Evolutionary conservation across 2,113 vertebrate species (phyloP), one percentile per base, ranked within the genome.

Genomic region (Antidorcas marsupialis): DNA sequence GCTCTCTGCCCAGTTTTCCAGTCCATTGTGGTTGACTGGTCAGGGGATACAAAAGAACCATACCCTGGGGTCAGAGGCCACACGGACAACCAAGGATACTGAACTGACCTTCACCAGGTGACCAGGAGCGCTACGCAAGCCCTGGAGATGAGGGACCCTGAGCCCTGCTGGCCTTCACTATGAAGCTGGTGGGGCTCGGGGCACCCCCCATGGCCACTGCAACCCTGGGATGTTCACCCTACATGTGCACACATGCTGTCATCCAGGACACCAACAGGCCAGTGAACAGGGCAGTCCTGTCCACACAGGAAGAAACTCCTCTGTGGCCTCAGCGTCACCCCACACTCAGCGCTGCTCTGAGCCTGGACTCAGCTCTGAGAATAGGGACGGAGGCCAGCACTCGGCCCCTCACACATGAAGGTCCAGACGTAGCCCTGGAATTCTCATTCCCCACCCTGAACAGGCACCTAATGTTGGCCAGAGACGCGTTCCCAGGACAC

Each of bases 1-100:
- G 64, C 17, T 59, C 43, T 85, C 78, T 57, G 17, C n/a, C 64
- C 9, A 74, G 43, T n/a, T 27, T 52, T 57, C 45, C 30, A 43
- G 79, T n/a, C 30, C 59, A 14, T 1, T 36, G 30, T 4, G 47
- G 17, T 21, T 71, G 25, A 33, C 67, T 3, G 19, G 45, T 74
- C 1, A 14, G 3, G 6, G 30, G 39, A 3, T 36, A 4, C 6
- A 4, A 60, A 59, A 64, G 13, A 43, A 52, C 15, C 15, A 2
- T 16, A 52, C 43, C 45, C 27, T 50, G 36, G 43, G 12, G 14
- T 52, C 25, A 6, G 27, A 76, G 45, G 62, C 7, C 0, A 16
- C 2, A 1, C 3, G 2, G 13, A 43, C 27, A 82, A 21, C 2
- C 12, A 9, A 67, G 62, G 1, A 12, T 12, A 17, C 7, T 11